Conservation (phyloP, 2,113 vertebrate genomes). For the Myxocyprinus asiaticus region DNA sequence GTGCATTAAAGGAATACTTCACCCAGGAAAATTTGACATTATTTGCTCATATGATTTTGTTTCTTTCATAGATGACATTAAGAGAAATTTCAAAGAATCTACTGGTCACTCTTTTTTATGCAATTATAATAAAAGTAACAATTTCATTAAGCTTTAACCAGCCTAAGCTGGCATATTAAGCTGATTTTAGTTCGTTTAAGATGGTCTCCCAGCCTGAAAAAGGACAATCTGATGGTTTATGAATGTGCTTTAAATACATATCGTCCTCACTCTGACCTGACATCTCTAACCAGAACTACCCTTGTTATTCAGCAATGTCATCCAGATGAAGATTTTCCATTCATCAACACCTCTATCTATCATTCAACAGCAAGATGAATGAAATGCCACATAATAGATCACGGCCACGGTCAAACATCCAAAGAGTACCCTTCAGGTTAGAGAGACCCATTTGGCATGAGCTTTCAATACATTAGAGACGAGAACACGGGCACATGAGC, state of each 20-base stretch:
- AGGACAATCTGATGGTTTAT: background rate
- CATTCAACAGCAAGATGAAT: background rate
- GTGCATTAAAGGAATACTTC: background rate
- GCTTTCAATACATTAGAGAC: background rate
- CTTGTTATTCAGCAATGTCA: background rate
- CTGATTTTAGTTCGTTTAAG: no score
- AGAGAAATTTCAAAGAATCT: no score
- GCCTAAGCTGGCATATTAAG: no score
- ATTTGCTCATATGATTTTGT: no score
- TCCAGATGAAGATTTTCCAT: slow-evolving; percentile 8
- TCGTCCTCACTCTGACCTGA: background rate
- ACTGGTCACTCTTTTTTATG: no score
- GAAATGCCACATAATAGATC: background rate
- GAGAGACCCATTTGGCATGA: slow-evolving; percentile 14
- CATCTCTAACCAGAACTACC: background rate
- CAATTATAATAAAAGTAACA: no score
- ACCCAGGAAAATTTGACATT: no score
- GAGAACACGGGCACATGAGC: slow-evolving; percentile 19
- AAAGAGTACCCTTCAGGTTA: background rate
- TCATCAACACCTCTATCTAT: background rate
- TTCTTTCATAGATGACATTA: no score
- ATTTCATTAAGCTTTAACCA: no score
- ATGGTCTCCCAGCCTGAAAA: background rate
- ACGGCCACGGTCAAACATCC: background rate
- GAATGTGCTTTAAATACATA: background rate